Conservation (phyloP, 2,113 vertebrate genomes). For the Ictalurus furcatus region DNA sequence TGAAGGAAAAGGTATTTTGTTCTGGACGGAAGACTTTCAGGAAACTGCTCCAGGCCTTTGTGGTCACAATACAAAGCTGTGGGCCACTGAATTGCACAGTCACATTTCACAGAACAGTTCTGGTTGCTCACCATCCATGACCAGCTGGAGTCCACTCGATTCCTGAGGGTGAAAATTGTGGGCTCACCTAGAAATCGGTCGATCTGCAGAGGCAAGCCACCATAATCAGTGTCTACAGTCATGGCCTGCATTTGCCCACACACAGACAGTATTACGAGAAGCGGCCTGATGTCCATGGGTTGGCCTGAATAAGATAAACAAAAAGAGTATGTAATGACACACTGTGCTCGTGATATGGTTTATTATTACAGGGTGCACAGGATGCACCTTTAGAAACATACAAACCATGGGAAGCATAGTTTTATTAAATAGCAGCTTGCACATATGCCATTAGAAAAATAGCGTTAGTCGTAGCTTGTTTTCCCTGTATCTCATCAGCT, state of each 20-base stretch:
- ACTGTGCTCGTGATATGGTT: background rate
- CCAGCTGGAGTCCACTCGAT: conserved; percentile 65
- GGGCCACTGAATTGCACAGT: conserved; percentile 78
- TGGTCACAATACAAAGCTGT: conserved; percentile 74
- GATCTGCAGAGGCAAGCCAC: conserved; percentile 74
- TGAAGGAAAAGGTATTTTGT: conserved; percentile 75
- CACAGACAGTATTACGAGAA: conserved; percentile 52
- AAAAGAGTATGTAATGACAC: conserved; percentile 34
- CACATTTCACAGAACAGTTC: conserved; percentile 68
- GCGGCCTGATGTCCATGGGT: conserved; percentile 35
- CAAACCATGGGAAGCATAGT: conserved; percentile 13
- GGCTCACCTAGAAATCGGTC: conserved; percentile 73
- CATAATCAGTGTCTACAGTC: conserved; percentile 65
- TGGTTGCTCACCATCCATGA: conserved; percentile 63
- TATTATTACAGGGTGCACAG: conserved; percentile 29
- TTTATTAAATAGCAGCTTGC: conserved; percentile 10
- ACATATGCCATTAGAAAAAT: background rate
- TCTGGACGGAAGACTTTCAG: conserved; percentile 58
- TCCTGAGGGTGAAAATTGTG: conserved; percentile 72
- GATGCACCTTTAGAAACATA: conserved; percentile 19
- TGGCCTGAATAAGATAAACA: conserved; percentile 29
- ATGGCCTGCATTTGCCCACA: conserved; percentile 41
- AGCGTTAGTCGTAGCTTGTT: background rate
- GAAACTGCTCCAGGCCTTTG: conserved; percentile 58
- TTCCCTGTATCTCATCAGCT: background rate